phyloP scores from a whole-genome alignment of 2,113 vertebrate genomes.

The Cygnus atratus region DNA sequence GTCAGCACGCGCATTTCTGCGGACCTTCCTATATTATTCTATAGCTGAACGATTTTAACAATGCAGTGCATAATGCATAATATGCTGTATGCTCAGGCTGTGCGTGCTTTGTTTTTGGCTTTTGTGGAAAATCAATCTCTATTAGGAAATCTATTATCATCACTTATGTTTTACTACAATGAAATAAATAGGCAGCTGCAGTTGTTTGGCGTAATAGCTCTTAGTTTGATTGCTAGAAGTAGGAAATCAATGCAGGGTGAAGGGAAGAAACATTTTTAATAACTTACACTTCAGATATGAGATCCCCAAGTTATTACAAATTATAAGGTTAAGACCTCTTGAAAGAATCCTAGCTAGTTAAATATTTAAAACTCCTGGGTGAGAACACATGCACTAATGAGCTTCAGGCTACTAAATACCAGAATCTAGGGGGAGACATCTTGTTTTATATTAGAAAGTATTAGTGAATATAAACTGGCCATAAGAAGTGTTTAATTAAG shows the following conservation, averaged over 20 bases:
- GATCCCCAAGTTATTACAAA: constrained; percentile 78
- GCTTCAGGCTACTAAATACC: constrained; percentile 72
- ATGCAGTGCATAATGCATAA: not conserved
- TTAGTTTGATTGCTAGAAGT: constrained; percentile 58
- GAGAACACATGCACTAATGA: constrained; percentile 72
- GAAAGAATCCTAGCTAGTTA: constrained; percentile 77
- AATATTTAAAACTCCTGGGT: constrained; percentile 82
- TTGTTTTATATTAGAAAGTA: constrained; percentile 55
- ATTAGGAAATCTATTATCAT: constrained; percentile 67
- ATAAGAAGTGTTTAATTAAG: constrained; percentile 49
- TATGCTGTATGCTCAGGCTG: not conserved
- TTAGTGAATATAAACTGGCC: constrained; percentile 39
- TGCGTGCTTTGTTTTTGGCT: constrained; percentile 9
- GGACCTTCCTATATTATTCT: not conserved
- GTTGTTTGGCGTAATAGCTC: constrained; percentile 55
- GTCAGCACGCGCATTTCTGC: not conserved
- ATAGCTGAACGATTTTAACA: constrained; percentile 9
- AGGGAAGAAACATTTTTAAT: constrained; percentile 67
- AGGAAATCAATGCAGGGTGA: constrained; percentile 69
- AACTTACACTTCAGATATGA: constrained; percentile 62
- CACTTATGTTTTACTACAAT: constrained; percentile 67
- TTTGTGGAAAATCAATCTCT: constrained; percentile 63
- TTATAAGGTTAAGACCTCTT: constrained; percentile 81
- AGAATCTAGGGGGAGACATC: constrained; percentile 56
- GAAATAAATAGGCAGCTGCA: constrained; percentile 70